Evolutionary conservation across 2,797 vertebrate species (phyloP).

Genomic region (Carduelis carduelis): DNA sequence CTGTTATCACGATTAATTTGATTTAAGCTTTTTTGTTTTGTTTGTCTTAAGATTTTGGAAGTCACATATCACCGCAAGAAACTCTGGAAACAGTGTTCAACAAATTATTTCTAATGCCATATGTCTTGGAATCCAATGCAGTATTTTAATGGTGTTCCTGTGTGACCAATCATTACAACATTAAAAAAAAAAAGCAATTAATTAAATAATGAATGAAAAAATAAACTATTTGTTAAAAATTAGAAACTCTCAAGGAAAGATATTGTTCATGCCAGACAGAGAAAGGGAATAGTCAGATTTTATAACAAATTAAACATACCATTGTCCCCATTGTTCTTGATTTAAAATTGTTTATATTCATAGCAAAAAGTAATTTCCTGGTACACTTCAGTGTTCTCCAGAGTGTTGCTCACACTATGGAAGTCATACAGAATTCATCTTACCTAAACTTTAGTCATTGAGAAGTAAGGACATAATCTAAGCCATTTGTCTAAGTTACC

Average conservation of each 20-base stretch:
- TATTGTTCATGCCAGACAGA: background rate
- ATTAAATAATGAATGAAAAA: background rate
- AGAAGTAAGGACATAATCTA: background rate
- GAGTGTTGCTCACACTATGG: background rate
- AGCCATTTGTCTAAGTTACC: background rate
- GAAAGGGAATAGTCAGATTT: fast-evolving
- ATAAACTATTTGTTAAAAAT: background rate
- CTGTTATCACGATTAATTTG: background rate
- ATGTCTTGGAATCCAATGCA: background rate
- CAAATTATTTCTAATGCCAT: background rate
- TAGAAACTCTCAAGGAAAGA: background rate
- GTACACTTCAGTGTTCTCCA: background rate
- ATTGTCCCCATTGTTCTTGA: background rate
- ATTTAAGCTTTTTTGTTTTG: background rate
- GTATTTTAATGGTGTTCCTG: background rate
- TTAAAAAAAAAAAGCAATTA: background rate
- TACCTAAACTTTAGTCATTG: background rate
- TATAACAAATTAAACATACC: background rate
- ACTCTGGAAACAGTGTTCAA: background rate
- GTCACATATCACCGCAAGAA: background rate
- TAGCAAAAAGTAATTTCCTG: background rate
- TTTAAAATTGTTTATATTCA: background rate
- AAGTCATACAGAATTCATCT: background rate
- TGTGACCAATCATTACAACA: background rate
- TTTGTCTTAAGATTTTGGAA: background rate